Percentiles rank a stretch among this genome's conserved stretches.
These are phyloP conservation scores for Archivesica marissinica DNA, from an alignment of 1,140 invertebrate species.

Conservation along the genomic window DNA sequence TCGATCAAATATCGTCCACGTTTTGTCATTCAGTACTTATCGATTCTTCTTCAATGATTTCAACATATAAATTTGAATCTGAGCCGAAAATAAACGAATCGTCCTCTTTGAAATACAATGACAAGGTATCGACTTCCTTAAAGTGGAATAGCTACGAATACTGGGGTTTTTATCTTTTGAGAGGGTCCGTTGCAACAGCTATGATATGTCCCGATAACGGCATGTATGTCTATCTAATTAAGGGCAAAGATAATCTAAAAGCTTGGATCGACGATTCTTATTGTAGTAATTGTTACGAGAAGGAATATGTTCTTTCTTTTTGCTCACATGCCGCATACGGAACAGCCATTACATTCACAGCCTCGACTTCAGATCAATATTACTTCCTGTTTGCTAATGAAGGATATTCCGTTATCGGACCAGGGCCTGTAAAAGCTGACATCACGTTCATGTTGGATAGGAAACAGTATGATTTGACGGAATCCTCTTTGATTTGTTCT, in stretches of 20 bases:
- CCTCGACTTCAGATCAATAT: constrained; percentile 16
- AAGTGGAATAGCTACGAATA: background rate
- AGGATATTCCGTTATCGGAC: background rate
- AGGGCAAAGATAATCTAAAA: constrained; percentile 6
- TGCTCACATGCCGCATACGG: background rate
- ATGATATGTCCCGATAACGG: background rate
- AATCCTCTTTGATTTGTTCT: background rate
- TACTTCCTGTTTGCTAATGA: constrained; percentile 23
- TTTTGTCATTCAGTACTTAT: constrained; percentile 15
- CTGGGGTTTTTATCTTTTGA: constrained; percentile 4
- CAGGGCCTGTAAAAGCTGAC: background rate
- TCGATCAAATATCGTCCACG: background rate
- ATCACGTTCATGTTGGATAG: background rate
- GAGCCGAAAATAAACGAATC: background rate
- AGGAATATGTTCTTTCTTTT: background rate
- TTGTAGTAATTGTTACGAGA: constrained; percentile 4
- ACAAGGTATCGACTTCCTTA: background rate
- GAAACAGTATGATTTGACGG: background rate
- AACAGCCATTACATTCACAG: background rate
- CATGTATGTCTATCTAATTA: background rate
- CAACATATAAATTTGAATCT: background rate
- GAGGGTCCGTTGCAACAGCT: background rate
- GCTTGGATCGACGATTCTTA: background rate
- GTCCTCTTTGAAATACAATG: background rate
- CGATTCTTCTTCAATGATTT: background rate